phyloP scores from a whole-genome alignment of 2,888 invertebrate genomes.

The Cinara cedri region DNA sequence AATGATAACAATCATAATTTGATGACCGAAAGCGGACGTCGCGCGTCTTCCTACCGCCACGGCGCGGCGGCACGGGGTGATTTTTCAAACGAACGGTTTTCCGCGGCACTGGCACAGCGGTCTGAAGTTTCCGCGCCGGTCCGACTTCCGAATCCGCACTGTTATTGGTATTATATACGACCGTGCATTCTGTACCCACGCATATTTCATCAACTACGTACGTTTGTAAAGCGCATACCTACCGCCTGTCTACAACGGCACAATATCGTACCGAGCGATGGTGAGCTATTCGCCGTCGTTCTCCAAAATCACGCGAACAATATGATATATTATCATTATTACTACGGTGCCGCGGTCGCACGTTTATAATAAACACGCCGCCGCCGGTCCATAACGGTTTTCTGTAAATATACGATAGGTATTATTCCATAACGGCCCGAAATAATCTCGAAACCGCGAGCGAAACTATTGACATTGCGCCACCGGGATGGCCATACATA shows the following conservation, averaged over 20 bases:
- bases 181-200: background rate
- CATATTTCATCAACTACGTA: no score
- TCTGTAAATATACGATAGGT: background rate
- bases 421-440: background rate
- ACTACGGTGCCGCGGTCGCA: no score
- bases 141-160: slow-evolving; percentile 29
- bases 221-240: no score
- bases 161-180: no score
- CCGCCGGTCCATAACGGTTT: background rate
- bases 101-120: no score
- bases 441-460: background rate
- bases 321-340: background rate
- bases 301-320: slow-evolving; percentile 34
- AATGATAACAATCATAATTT: no score
- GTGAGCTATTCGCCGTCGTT: slow-evolving; percentile 35
- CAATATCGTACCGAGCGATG: background rate
- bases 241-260: background rate
- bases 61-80: background rate
- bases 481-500: no score
- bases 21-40: no score
- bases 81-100: slow-evolving; percentile 22
- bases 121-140: background rate
- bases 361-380: background rate
- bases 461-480: no score
- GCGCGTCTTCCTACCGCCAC: background rate